phyloP scores from a whole-genome alignment of 1,140 invertebrate genomes.

The Cotesia chilonis region DNA sequence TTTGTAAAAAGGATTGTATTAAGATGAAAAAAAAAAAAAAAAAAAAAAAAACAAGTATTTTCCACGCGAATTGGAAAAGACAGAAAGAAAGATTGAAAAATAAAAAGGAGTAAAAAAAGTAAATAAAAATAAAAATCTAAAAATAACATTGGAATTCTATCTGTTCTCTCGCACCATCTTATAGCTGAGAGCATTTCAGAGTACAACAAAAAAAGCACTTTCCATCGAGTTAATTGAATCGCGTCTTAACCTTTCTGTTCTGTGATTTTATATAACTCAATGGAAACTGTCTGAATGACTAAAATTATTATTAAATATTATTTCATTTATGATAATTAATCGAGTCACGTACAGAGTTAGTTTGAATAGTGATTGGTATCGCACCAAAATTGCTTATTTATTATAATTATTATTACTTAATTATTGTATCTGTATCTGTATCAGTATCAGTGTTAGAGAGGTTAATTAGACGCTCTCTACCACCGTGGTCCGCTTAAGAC shows the following conservation, averaged over 20 bases:
- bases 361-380: conserved; percentile 54
- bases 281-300: conserved; percentile 35
- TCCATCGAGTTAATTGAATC: conserved; percentile 60
- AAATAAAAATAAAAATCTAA: conserved; percentile 8
- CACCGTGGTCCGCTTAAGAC: conserved; percentile 29
- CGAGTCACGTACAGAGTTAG: conserved; percentile 62
- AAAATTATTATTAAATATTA: conserved; percentile 21
- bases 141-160: conserved; percentile 32
- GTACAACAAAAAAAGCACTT: conserved; percentile 51
- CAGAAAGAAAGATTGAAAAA: conserved; percentile 8
- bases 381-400: conserved; percentile 65
- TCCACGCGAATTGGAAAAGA: conserved; percentile 21
- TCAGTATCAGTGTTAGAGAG: conserved; percentile 48
- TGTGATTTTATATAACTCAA: conserved; percentile 39
- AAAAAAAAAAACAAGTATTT: conserved; percentile 3
- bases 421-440: conserved; percentile 54
- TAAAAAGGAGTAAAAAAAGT: conserved; percentile 10
- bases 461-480: conserved; percentile 32
- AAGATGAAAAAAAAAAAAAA: background rate
- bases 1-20: conserved; percentile 10
- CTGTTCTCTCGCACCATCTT: conserved; percentile 50
- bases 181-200: conserved; percentile 42
- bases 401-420: conserved; percentile 36
- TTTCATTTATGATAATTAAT: conserved; percentile 24
- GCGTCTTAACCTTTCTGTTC: background rate